Evolutionary conservation across 2,113 vertebrate genomes (phyloP), one percentile per base, ranked within the genome.

Genomic region (Tretioscincus oriximinensis): DNA sequence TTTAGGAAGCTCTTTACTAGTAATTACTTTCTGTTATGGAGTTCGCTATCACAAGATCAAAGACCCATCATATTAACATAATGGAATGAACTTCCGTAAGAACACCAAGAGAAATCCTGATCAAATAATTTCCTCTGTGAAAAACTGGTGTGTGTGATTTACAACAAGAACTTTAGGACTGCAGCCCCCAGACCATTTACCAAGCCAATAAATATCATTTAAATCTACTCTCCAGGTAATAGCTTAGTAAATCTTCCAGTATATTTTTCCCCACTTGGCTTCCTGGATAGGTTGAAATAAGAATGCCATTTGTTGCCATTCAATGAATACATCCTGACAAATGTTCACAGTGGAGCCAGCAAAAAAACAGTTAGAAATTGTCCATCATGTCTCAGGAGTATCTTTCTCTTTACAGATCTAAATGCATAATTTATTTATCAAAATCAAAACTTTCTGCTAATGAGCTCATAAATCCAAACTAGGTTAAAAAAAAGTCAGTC

Each of bases 201-300:
- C 80, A 81, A 60, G 18, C 49, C 72, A 67, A 45, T 81, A 81
- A 81, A 81, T 81, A 68, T 68, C 64, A 75, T 81, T 75, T 81
- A 81, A 81, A 75, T 58, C 64, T 75, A 81, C 20, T 28, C 72
- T 72, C 51, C 22, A 75, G 72, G 80, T 81, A 75, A 81, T 81
- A 49, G 58, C 64, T 75, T 64, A 47, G 64, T 81, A 81, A 81
- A 81, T 81, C 72, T 81, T 22, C 73, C 72, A 60, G 41, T 81
- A 45, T 75, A 51, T 68, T 54, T 60, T 29, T 81, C 35, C 63
- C 26, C 26, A 58, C 54, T 58, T 51, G 20, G 49, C 49, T 80
- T 68, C 21, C 68, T 60, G 71, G 31, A 29, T 54, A 22, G 22
- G 9, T 47, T 75, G 73, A 68, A 75, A 81, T 60, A 75, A 68